phyloP scores from a whole-genome alignment of 2,113 vertebrate genomes.

The Notiomystis cincta region DNA sequence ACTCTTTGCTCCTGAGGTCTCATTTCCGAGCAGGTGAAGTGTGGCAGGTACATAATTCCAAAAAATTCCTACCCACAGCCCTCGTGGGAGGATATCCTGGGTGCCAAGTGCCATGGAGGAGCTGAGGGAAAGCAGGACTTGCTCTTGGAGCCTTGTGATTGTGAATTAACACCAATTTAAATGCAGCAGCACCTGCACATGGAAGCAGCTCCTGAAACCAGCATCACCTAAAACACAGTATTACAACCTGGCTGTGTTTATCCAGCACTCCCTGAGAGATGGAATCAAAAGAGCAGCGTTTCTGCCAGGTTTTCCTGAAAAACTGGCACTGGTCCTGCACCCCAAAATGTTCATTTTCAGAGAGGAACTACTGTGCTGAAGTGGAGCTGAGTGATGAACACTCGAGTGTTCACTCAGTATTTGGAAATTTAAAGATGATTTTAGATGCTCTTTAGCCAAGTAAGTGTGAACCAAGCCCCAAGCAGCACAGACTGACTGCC shows the following conservation, averaged over 20 bases:
- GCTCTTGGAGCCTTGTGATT: neutral
- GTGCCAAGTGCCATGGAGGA: neutral
- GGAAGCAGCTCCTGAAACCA: neutral
- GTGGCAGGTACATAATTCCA: neutral
- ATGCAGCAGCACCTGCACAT: neutral
- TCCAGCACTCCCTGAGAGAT: neutral
- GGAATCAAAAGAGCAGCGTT: neutral
- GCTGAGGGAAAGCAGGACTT: neutral
- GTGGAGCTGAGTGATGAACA: neutral
- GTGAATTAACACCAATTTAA: neutral
- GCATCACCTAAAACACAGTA: neutral
- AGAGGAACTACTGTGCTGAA: neutral
- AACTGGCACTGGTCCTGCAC: neutral
- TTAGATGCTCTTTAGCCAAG: neutral
- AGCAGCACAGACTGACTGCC: neutral
- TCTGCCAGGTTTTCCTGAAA: neutral
- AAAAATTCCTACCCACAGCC: neutral
- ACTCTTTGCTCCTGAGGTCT: neutral
- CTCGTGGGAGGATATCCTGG: neutral
- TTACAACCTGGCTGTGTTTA: neutral
- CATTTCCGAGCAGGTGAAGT: fast-evolving
- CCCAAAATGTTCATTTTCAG: fast-evolving
- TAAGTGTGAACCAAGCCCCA: neutral
- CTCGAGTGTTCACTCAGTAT: fast-evolving
- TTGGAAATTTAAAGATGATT: neutral